Conservation (phyloP, 2,113 vertebrate species). For the Pelobates fuscus region DNA sequence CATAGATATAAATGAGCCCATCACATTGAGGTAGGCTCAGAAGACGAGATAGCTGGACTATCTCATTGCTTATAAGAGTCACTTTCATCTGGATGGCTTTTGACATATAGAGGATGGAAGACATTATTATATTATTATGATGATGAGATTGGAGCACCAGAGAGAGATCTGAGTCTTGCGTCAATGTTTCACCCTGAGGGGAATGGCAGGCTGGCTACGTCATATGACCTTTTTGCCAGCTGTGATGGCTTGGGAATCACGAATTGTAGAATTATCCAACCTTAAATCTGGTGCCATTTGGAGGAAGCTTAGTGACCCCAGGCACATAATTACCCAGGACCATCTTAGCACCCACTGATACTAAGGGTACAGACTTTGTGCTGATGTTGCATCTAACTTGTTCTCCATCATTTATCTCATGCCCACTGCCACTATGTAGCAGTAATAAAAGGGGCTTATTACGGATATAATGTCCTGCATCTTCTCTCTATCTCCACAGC, state of each 20-base stretch:
- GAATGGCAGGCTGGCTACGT: not conserved
- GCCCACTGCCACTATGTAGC: not conserved
- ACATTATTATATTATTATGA: not conserved
- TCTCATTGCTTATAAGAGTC: not conserved
- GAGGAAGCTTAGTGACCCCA: not conserved
- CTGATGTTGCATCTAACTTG: not conserved
- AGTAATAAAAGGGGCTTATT: too few relatives aligned
- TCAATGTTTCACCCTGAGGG: not conserved
- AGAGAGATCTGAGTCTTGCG: not conserved
- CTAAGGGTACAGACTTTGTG: not conserved
- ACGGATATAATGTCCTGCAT: not conserved
- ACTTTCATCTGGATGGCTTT: not conserved
- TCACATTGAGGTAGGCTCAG: not conserved
- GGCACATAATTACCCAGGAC: not conserved
- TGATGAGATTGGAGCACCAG: not conserved
- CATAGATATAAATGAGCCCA: conserved; percentile 13
- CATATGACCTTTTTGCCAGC: not conserved
- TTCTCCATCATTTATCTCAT: not conserved
- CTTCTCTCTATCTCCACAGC: too few relatives aligned
- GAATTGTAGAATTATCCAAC: not conserved
- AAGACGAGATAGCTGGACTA: not conserved
- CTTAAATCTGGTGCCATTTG: conserved; percentile 25
- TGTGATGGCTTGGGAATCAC: not conserved
- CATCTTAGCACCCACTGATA: not conserved
- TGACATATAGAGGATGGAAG: not conserved